Evolutionary conservation across 2,797 vertebrate genomes (phyloP).

Genomic region (Aldrovandia affinis): DNA sequence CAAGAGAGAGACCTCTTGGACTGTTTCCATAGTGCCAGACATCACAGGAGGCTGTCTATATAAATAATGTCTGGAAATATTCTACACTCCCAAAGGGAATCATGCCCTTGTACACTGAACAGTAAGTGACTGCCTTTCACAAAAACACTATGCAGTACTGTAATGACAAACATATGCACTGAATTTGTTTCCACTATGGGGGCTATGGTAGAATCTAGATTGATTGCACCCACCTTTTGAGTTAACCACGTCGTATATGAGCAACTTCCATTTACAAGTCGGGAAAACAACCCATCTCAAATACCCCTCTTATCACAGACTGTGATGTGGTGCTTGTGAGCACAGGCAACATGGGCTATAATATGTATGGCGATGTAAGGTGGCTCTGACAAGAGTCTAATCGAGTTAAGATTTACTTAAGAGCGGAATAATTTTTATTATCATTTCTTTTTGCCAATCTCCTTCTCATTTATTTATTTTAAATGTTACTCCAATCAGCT

Average conservation of each 20-base stretch:
- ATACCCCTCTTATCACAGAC: not conserved
- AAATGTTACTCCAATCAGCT: not conserved
- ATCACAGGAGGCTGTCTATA: conserved; percentile 10
- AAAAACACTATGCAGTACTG: not conserved
- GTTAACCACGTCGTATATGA: not conserved
- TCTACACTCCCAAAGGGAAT: conserved; percentile 1
- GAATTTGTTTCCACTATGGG: not conserved
- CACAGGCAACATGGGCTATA: not conserved
- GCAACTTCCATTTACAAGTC: no score
- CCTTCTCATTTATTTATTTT: not conserved
- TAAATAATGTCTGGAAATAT: conserved; percentile 9
- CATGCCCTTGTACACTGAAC: not conserved
- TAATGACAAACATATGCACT: not conserved
- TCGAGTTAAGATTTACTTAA: not conserved
- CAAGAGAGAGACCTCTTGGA: not conserved
- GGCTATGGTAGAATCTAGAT: not conserved
- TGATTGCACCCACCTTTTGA: not conserved
- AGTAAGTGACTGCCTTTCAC: not conserved
- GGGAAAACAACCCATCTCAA: no score
- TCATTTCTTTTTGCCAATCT: not conserved
- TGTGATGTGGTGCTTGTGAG: not conserved
- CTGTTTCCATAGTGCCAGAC: conserved; percentile 9
- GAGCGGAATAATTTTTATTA: not conserved
- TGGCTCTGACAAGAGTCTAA: not conserved
- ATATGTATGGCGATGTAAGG: not conserved